Base-by-base conservation (phyloP, 1,140 invertebrate genomes). In the Myzus persicae region DNA sequence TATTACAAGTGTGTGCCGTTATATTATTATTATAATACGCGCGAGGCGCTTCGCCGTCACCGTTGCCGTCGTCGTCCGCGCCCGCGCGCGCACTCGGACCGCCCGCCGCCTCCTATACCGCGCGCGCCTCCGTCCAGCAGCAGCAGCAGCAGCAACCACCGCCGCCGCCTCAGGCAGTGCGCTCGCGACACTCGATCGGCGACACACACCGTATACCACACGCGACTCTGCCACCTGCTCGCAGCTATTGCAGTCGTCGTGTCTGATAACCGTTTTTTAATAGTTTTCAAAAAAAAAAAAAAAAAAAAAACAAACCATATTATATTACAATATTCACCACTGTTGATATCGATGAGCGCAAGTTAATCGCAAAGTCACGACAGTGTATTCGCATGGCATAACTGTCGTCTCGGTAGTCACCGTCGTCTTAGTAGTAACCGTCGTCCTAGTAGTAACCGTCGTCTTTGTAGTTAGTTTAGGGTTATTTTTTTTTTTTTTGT, bases 141-240 rank as follows among this genome's bases (percentile, higher is more conserved):
- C 82, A 36, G 36, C 81, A 51, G 22, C 93, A 7, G 44, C 82
- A 36, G 36, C 81, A 51, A 18, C 93, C 14, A 22, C 87, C 38
- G 38, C 76, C 48, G n/a, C 1, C 40, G 87, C 85, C 48, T 67
- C 93, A 11, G 87, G 93, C 82, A 93, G 94, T 22, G 76, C 94
- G 85, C 93, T 94, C 93, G 93, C 93, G 94, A 67, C 94, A 94
- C 92, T 94, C 87, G 82, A 93, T 59, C 84, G 93, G 92, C 94
- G 22, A 95, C 95, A 67, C 95, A 95, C 93, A 96, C 96, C 90
- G 95, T 88, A 89, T 36, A 48, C 42, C 85, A 44, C 46, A n/a
- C 85, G 46, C 46, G n/a, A 31, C 26, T n/a, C n/a, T 48, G 46
- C 36, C 46, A 38, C 46, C n/a, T 22, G 26, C 48, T 14, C 36